phyloP scores from a whole-genome alignment of 2,888 invertebrate genomes.

The Tinea semifulvella region DNA sequence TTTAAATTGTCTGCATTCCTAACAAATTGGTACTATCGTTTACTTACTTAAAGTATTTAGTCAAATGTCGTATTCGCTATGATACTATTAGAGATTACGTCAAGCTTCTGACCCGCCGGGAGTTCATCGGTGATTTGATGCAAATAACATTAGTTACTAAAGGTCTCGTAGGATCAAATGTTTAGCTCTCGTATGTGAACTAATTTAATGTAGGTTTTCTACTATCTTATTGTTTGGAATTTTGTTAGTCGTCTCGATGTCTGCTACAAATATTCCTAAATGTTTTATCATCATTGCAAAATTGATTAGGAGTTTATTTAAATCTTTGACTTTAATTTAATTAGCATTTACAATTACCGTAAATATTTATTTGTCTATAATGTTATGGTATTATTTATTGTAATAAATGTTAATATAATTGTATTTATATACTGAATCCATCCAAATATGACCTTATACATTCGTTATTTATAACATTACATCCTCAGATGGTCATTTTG shows the following conservation, averaged over 20 bases:
- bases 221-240: too few relatives aligned
- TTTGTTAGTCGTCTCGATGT: too few relatives aligned
- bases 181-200: not conserved
- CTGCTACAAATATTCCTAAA: too few relatives aligned
- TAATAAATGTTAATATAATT: constrained; percentile 13
- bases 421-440: constrained; percentile 13
- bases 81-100: constrained; percentile 15
- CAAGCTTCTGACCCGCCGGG: constrained; percentile 14
- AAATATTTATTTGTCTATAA: too few relatives aligned
- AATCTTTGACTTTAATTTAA: too few relatives aligned
- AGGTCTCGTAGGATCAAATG: constrained; percentile 13
- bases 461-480: constrained; percentile 17
- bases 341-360: too few relatives aligned
- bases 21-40: too few relatives aligned
- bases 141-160: constrained; percentile 12
- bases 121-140: constrained; percentile 16
- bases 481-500: constrained; percentile 2
- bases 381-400: too few relatives aligned
- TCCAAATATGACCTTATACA: constrained; percentile 10
- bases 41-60: not conserved
- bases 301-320: too few relatives aligned
- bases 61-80: not conserved
- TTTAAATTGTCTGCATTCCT: too few relatives aligned
- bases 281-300: too few relatives aligned
- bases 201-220: too few relatives aligned